Evolutionary conservation across 2,113 vertebrate species (phyloP).

Genomic region (Chaenocephalus aceratus): DNA sequence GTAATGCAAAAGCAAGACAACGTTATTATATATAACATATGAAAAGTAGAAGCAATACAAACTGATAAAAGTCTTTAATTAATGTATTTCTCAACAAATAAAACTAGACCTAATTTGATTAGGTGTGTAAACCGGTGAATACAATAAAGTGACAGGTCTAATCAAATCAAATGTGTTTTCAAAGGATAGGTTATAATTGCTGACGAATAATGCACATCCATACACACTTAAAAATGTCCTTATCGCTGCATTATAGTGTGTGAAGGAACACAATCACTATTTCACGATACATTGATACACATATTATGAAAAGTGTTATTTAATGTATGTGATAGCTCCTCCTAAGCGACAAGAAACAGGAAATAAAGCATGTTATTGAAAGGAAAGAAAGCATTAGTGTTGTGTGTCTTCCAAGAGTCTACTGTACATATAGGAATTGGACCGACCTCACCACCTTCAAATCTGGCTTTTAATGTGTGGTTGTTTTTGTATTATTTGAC

Average conservation of each 20-base stretch:
- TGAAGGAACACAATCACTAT: not conserved
- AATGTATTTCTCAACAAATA: not conserved
- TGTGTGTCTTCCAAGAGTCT: constrained; percentile 3
- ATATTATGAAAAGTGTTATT: not conserved
- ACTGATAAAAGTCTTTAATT: no score
- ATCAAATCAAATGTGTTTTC: no score
- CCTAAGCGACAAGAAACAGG: no score
- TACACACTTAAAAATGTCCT: not conserved
- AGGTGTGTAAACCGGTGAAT: no score
- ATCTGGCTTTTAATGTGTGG: no score
- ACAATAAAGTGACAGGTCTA: not conserved
- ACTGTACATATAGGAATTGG: not conserved
- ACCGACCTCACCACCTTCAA: no score
- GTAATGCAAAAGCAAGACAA: no score
- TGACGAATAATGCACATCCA: not conserved
- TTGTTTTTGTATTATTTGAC: no score
- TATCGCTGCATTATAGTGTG: not conserved
- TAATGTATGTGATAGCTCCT: not conserved
- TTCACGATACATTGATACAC: not conserved
- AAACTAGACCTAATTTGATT: not conserved
- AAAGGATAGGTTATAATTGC: not conserved
- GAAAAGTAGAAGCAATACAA: no score
- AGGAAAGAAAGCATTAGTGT: not conserved
- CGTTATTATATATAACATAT: no score
- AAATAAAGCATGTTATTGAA: no score